phyloP scores from a whole-genome alignment of 2,888 invertebrate species.

The Parelbella ahira region DNA sequence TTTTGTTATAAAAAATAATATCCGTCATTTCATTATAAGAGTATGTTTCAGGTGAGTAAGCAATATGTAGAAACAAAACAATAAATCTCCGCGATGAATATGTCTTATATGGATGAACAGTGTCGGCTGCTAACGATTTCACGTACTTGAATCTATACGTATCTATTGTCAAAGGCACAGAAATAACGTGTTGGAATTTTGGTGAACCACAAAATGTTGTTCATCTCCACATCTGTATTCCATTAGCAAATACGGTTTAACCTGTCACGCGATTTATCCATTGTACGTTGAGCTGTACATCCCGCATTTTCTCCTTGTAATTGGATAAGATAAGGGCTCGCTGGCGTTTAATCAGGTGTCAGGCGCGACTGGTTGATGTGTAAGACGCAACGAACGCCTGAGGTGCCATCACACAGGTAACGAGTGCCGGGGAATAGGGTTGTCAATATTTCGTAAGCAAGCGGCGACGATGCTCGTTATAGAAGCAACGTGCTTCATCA shows the following conservation, averaged over 20 bases:
- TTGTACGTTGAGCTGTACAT: conserved; percentile 39
- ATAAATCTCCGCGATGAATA: too few relatives aligned
- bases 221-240: conserved; percentile 72
- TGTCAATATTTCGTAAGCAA: conserved; percentile 30
- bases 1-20: too few relatives aligned
- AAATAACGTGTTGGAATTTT: conserved; percentile 47
- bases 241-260: conserved; percentile 74
- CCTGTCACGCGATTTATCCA: conserved; percentile 50
- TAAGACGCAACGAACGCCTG: conserved; percentile 73
- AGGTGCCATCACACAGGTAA: conserved; percentile 69
- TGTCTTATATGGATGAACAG: conserved; percentile 12
- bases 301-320: conserved; percentile 38
- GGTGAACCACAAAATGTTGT: conserved; percentile 61
- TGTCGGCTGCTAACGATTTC: conserved; percentile 2
- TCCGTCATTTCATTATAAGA: too few relatives aligned
- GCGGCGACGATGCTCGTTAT: too few relatives aligned
- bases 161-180: conserved; percentile 20
- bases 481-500: too few relatives aligned
- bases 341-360: conserved; percentile 61
- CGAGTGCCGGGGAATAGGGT: conserved; percentile 47
- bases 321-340: conserved; percentile 45
- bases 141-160: background rate
- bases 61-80: too few relatives aligned
- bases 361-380: conserved; percentile 49
- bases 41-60: too few relatives aligned